Evolutionary conservation across 2,797 vertebrate genomes (phyloP).

Genomic region (Cuniculus paca): DNA sequence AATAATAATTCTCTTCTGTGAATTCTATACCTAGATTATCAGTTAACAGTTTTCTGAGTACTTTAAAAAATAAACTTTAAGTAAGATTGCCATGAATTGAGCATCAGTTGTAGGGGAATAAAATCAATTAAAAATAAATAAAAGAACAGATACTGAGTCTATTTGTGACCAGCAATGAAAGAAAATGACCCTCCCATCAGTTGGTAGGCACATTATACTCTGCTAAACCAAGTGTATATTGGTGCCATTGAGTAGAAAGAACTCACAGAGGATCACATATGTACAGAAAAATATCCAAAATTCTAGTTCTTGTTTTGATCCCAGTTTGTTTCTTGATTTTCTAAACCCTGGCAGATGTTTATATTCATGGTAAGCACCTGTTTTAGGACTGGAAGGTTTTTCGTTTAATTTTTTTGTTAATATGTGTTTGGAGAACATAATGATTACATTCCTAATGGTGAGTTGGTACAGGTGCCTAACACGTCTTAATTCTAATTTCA

Average conservation of each 20-base stretch:
- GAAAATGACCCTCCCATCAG: not conserved
- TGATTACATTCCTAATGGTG: not conserved
- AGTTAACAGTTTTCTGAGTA: not conserved
- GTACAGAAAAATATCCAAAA: not conserved
- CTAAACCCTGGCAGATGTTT: not conserved
- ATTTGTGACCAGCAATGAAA: not conserved
- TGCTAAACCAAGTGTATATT: accelerated
- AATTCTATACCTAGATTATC: not conserved
- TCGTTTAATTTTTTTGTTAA: not conserved
- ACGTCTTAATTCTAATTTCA: not conserved
- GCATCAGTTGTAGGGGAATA: not conserved
- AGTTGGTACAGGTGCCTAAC: not conserved
- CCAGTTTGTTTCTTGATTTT: not conserved
- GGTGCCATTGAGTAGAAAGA: not conserved
- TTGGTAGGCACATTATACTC: not conserved
- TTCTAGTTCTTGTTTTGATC: not conserved
- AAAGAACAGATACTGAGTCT: not conserved
- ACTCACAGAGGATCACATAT: not conserved
- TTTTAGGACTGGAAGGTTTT: not conserved
- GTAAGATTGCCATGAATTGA: not conserved
- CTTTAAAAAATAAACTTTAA: not conserved
- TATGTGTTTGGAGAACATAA: not conserved
- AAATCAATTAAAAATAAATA: conserved; percentile 8
- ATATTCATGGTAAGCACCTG: not conserved
- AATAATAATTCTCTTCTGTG: not conserved